Percentiles rank a stretch among this genome's conserved stretches.
These are phyloP conservation scores for Alca torda DNA, from an alignment of 2,797 vertebrate genomes.

Conservation along the genomic window DNA sequence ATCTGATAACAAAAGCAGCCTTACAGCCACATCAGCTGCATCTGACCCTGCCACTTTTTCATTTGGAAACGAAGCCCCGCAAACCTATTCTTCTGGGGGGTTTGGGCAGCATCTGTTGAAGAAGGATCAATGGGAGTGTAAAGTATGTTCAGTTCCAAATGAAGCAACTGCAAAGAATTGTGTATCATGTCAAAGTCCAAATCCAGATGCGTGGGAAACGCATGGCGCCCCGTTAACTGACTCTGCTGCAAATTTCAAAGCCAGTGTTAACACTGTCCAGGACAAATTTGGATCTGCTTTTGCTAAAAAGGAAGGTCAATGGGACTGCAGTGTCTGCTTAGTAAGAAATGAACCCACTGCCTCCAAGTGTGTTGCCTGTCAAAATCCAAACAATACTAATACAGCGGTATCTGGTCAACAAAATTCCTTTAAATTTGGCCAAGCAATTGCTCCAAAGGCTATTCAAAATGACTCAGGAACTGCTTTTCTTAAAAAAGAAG, in stretches of 20 bases:
- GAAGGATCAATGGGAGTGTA: constrained; percentile 86
- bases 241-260: constrained; percentile 44
- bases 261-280: neutral
- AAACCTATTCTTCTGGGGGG: neutral
- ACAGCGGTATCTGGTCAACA: constrained; percentile 34
- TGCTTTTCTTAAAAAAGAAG: constrained; percentile 82
- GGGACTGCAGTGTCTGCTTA: constrained; percentile 85
- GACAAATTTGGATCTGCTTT: constrained; percentile 76
- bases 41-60: constrained; percentile 21
- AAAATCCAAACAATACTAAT: constrained; percentile 52
- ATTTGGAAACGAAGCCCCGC: constrained; percentile 52
- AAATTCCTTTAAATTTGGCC: constrained; percentile 61
- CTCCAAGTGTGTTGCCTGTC: constrained; percentile 70
- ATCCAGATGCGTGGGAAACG: constrained; percentile 53
- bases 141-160: constrained; percentile 83
- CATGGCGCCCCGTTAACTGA: constrained; percentile 11
- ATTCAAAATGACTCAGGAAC: constrained; percentile 71
- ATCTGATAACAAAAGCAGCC: constrained; percentile 26
- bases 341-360: constrained; percentile 77
- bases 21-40: neutral
- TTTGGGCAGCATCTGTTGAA: constrained; percentile 78
- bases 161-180: constrained; percentile 76
- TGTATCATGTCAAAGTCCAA: constrained; percentile 79
- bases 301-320: constrained; percentile 84
- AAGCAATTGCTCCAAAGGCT: constrained; percentile 44